Conservation (phyloP, 2,113 vertebrate species). For the Rhinichthys klamathensis region DNA sequence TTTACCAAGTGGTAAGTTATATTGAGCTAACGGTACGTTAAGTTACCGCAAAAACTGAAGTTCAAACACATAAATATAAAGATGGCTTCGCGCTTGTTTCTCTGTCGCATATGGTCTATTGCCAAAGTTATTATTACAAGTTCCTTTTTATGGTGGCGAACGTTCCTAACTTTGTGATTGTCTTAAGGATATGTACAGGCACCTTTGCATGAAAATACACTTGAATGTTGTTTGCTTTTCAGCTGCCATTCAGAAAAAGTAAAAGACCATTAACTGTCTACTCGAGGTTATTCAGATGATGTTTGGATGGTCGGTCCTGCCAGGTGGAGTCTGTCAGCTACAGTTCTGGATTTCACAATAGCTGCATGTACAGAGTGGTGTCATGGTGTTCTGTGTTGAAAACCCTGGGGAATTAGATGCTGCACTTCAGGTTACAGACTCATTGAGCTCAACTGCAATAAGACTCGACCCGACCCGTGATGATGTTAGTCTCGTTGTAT, state of each 20-base stretch:
- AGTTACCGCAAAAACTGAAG: too few species aligned
- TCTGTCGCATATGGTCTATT: too few species aligned
- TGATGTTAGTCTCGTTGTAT: neutral
- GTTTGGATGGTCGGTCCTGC: neutral
- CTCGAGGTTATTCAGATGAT: neutral
- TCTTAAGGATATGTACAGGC: neutral
- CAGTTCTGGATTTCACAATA: neutral
- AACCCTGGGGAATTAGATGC: neutral
- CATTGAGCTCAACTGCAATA: neutral
- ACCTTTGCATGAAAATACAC: neutral
- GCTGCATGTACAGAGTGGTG: neutral
- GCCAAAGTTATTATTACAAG: neutral
- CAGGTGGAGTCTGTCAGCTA: neutral
- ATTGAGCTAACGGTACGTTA: too few species aligned
- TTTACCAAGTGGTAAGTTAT: too few species aligned
- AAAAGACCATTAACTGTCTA: neutral
- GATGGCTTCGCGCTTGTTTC: too few species aligned
- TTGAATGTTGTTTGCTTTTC: neutral
- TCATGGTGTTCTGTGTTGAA: neutral
- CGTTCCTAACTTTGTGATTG: neutral
- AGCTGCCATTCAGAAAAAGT: neutral
- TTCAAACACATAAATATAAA: too few species aligned
- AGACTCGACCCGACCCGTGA: neutral
- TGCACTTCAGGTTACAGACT: conserved; percentile 20
- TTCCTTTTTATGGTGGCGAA: neutral